These are phyloP conservation scores for Camptogramma bilineatum DNA, from an alignment of 2,888 invertebrate genomes.

Conservation along the genomic window DNA sequence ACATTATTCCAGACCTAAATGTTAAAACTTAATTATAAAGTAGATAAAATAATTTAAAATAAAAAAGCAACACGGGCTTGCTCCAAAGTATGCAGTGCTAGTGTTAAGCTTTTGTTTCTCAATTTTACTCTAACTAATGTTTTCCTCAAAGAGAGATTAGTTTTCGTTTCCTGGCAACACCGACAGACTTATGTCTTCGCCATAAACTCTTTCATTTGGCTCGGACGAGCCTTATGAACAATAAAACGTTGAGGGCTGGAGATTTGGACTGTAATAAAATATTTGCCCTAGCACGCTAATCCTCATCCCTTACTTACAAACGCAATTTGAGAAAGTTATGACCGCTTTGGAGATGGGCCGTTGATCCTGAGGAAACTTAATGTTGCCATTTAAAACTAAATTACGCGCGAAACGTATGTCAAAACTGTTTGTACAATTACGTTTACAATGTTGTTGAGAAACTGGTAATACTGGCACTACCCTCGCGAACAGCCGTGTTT, in stretches of 20 bases:
- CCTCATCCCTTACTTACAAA: slow-evolving; percentile 81
- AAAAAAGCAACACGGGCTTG: too few relatives aligned
- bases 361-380: slow-evolving; percentile 55
- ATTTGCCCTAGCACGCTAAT: slow-evolving; percentile 85
- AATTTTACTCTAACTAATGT: background rate
- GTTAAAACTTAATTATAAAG: background rate
- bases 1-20: background rate
- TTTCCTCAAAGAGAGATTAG: slow-evolving; percentile 51
- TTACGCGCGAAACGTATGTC: slow-evolving; percentile 35
- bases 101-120: background rate
- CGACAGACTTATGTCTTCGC: slow-evolving; percentile 78
- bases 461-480: slow-evolving; percentile 32
- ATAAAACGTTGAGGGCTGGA: slow-evolving; percentile 85
- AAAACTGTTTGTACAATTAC: slow-evolving; percentile 35
- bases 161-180: slow-evolving; percentile 72
- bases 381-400: slow-evolving; percentile 43
- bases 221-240: slow-evolving; percentile 85
- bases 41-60: background rate
- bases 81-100: background rate
- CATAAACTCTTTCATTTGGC: slow-evolving; percentile 86
- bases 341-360: slow-evolving; percentile 57
- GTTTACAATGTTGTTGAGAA: slow-evolving; percentile 39
- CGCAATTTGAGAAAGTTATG: slow-evolving; percentile 84
- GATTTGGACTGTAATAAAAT: slow-evolving; percentile 86
- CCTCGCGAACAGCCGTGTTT: slow-evolving; percentile 17